These are phyloP conservation scores for Melanotaenia maccullochi DNA, from an alignment of 2,797 vertebrate genomes.

Conservation along the genomic window DNA sequence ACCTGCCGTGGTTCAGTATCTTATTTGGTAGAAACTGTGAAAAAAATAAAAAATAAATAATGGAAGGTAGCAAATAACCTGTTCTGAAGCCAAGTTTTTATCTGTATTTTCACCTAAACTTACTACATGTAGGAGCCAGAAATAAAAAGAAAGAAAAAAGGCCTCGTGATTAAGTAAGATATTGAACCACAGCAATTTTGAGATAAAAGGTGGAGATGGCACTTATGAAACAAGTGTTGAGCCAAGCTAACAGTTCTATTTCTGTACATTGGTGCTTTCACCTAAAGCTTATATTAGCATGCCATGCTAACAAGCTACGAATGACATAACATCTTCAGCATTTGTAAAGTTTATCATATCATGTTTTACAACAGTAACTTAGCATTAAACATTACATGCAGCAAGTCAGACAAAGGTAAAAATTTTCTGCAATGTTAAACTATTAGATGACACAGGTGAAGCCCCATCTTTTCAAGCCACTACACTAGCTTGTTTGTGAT, in stretches of 20 bases:
- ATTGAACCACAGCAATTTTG: not conserved
- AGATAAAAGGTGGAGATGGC: not conserved
- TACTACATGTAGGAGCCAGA: not conserved
- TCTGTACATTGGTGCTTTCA: not conserved
- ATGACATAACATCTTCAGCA: not conserved
- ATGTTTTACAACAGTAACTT: not conserved
- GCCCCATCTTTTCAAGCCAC: not conserved
- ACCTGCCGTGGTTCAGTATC: conserved; percentile 7
- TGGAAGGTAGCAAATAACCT: not conserved
- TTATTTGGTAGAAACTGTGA: not conserved
- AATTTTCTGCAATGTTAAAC: not conserved
- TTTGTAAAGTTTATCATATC: not conserved
- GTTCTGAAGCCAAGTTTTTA: not conserved
- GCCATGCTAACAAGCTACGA: conserved; percentile 1
- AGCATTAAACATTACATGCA: not conserved
- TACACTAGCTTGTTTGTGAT: not conserved
- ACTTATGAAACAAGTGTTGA: not conserved
- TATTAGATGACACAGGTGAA: too few species aligned
- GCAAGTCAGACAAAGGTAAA: not conserved
- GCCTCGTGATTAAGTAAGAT: not conserved
- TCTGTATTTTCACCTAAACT: not conserved
- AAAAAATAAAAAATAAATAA: not conserved
- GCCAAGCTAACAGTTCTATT: not conserved
- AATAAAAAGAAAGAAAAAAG: not conserved
- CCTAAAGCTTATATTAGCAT: conserved; percentile 2